Evolutionary conservation across 1,140 invertebrate genomes (phyloP), one percentile per base, ranked within the genome.

Genomic region (Zaprionus ghesquierei): DNA sequence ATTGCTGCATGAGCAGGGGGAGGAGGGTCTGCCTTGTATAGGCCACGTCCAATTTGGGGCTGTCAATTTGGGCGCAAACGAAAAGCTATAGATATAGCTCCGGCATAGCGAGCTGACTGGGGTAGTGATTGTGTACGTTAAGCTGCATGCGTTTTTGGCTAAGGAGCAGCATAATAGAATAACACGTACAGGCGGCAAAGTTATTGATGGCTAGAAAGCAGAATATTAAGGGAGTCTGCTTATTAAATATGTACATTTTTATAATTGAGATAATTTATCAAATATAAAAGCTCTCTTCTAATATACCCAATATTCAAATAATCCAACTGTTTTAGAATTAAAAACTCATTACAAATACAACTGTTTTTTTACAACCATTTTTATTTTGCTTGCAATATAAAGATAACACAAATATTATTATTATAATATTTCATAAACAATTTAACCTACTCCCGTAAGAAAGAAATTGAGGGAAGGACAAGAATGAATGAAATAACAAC

Each of bases 151-250:
- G 33, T 31, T 18, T n/a, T 53, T n/a, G 33, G 66, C 62, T 69
- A 60, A 64, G 77, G 68, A 63, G 59, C 54, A 64, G 71, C 54
- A 55, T 69, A 72, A 54, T 33, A n/a, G 35, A 31, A 51, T 62
- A 53, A 66, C 63, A 66, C 25, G 77, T 73, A 77, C 49, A 81
- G 81, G 77, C 75, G 81, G 81, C 81, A 86, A 77, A 86, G 44
- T 29, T 78, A 61, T 78, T 75, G 1, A 9, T 44, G 1, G 2
- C 15, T 4, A 18, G 3, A 5, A n/a, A n/a, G 1, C 6, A 38
- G 27, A 29, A 29, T 8, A 9, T 1, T 8, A 29, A 9, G 9
- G 6, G 27, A 6, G 27, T n/a, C n/a, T n/a, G n/a, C n/a, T n/a
- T n/a, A n/a, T n/a, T n/a, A n/a, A n/a, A n/a, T n/a, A n/a, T n/a